phyloP scores from a whole-genome alignment of 2,113 vertebrate species.

The Indicator maculatus region DNA sequence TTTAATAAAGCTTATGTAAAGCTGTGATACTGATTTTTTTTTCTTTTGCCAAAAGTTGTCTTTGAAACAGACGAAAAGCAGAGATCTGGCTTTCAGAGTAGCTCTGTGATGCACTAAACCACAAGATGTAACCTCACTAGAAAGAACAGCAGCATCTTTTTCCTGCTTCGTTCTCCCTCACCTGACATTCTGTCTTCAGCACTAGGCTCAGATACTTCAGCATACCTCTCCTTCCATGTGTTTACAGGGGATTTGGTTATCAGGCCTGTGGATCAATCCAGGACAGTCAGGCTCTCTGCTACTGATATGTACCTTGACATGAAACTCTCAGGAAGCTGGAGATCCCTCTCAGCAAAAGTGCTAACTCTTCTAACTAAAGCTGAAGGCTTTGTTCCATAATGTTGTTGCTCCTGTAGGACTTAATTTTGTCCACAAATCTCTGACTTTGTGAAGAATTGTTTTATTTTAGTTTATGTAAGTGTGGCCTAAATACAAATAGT shows the following conservation, averaged over 20 bases:
- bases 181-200: background rate
- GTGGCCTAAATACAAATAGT: background rate
- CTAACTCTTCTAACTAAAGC: background rate
- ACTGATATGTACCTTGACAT: background rate
- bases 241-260: background rate
- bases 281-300: background rate
- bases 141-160: background rate
- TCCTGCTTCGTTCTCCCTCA: background rate
- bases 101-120: accelerated
- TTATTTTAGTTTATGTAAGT: background rate
- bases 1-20: background rate
- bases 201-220: background rate
- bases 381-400: background rate
- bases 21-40: background rate
- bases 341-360: background rate
- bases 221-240: background rate
- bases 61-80: background rate
- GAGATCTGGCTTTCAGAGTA: background rate
- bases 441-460: background rate
- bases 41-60: background rate
- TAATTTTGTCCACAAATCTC: background rate
- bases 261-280: background rate
- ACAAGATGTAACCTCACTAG: background rate
- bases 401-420: background rate
- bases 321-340: background rate